Percentiles rank a stretch among this genome's conserved stretches.
Evolutionary conservation across 2,888 invertebrate species (phyloP).

Genomic region (Yponomeuta evonymella): DNA sequence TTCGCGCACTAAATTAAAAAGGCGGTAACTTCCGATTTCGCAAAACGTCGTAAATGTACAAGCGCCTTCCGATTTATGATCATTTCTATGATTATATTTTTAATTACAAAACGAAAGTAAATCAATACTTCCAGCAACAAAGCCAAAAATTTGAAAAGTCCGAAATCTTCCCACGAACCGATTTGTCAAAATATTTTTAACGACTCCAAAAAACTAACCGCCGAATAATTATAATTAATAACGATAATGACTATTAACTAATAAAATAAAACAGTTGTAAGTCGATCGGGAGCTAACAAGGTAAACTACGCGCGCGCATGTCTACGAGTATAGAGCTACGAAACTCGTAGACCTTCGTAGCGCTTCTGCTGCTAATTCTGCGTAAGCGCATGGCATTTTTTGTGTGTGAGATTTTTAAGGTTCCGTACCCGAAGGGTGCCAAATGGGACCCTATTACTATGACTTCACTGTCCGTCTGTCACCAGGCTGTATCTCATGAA

Average conservation of each 20-base stretch:
- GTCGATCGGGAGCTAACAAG: conserved; percentile 8
- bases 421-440: no score
- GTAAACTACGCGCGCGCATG: conserved; percentile 8
- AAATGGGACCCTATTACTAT: no score
- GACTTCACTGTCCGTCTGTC: no score
- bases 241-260: not conserved
- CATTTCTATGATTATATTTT: not conserved
- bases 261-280: not conserved
- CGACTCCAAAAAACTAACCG: not conserved
- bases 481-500: no score
- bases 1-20: not conserved
- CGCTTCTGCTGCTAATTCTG: conserved; percentile 12
- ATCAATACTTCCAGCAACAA: not conserved
- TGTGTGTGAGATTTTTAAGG: not conserved
- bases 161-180: not conserved
- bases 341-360: conserved; percentile 48
- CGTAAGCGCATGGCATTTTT: not conserved
- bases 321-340: conserved; percentile 51
- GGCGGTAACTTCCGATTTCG: not conserved
- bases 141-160: not conserved
- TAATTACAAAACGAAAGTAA: not conserved
- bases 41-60: not conserved
- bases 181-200: not conserved
- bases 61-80: not conserved
- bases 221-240: not conserved